These are phyloP conservation scores for Coelinius sp. DNA, from an alignment of 2,888 invertebrate genomes.

Conservation along the genomic window DNA sequence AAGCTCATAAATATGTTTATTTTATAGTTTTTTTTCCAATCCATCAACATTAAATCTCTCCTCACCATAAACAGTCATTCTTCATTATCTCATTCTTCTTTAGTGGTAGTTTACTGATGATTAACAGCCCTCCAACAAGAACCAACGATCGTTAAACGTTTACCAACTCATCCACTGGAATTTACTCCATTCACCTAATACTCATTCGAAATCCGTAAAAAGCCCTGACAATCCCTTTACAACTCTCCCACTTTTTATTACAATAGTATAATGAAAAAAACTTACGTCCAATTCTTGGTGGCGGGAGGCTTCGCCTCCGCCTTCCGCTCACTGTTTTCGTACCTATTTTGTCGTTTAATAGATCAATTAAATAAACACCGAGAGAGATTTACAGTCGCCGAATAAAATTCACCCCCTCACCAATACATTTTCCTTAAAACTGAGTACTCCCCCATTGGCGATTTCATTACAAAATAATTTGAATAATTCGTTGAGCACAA, in stretches of 20 bases:
- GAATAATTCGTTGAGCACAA: conserved; percentile 14
- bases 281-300: conserved; percentile 66
- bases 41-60: background rate
- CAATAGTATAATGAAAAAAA: conserved; percentile 38
- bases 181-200: background rate
- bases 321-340: conserved; percentile 66
- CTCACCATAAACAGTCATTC: background rate
- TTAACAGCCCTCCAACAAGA: background rate
- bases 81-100: background rate
- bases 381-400: background rate
- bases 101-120: background rate
- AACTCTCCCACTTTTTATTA: background rate
- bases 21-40: no score
- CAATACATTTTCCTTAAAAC: background rate
- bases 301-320: conserved; percentile 68
- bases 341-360: conserved; percentile 61
- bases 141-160: conserved; percentile 2
- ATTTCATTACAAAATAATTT: background rate
- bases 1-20: no score
- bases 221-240: background rate
- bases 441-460: background rate
- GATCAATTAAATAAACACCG: conserved; percentile 3
- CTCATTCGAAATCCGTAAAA: background rate
- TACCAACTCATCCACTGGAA: background rate
- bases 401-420: background rate